Evolutionary conservation across 2,113 vertebrate species (phyloP).

Genomic region (Ciconia maguari): DNA sequence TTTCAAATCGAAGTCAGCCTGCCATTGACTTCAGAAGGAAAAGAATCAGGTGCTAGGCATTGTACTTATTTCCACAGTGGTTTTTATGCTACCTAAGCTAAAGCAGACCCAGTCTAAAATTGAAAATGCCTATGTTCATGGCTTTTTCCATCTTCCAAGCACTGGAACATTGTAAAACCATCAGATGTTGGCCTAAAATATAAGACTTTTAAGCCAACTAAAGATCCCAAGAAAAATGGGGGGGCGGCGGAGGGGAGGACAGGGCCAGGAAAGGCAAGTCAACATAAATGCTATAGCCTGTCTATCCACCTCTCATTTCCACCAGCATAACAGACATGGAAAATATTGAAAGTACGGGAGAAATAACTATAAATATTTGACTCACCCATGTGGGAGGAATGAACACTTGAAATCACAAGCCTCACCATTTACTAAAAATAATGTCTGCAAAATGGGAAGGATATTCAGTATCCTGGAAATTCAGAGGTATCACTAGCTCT

Average conservation of each 20-base stretch:
- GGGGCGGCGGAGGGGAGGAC: too few species aligned
- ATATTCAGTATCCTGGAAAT: background rate
- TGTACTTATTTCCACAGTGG: background rate
- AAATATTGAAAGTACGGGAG: conserved; percentile 41
- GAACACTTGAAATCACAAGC: conserved; percentile 33
- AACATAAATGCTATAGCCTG: background rate
- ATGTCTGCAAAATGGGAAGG: conserved; percentile 7
- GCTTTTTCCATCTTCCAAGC: background rate
- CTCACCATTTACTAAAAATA: conserved; percentile 46
- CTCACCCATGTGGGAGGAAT: background rate
- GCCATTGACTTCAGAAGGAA: background rate
- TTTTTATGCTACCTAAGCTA: background rate
- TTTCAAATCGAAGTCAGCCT: background rate
- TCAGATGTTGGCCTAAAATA: background rate
- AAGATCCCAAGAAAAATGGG: background rate
- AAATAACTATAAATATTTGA: conserved; percentile 45
- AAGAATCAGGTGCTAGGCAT: background rate
- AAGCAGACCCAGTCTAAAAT: background rate
- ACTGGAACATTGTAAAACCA: background rate
- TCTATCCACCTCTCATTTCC: background rate
- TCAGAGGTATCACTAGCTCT: background rate
- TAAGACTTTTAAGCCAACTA: background rate
- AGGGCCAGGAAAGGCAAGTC: background rate
- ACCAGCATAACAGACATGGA: background rate
- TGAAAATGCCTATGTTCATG: background rate